These are phyloP conservation scores for Cepaea hortensis DNA, from an alignment of 2,888 invertebrate genomes.

Conservation along the genomic window DNA sequence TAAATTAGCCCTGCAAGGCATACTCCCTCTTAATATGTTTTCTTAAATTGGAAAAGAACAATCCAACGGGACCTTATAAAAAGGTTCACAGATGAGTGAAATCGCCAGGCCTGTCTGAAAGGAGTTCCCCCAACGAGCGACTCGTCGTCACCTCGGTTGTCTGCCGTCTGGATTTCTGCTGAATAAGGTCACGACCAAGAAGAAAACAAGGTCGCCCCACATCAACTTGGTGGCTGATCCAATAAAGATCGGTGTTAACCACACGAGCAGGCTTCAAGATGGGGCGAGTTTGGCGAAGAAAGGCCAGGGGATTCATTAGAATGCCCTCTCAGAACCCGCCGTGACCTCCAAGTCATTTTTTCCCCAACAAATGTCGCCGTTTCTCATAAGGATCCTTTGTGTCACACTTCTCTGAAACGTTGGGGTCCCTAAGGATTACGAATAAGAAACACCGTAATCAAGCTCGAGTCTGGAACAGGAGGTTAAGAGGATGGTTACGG, in stretches of 20 bases:
- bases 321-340: slow-evolving; percentile 30
- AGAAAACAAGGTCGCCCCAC: slow-evolving; percentile 25
- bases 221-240: slow-evolving; percentile 1
- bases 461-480: neutral
- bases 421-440: neutral
- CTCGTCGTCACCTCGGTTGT: slow-evolving; percentile 26
- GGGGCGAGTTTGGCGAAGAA: slow-evolving; percentile 21
- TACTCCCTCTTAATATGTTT: neutral
- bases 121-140: slow-evolving; percentile 16
- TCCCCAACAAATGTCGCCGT: slow-evolving; percentile 5
- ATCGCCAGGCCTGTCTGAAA: neutral
- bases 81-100: slow-evolving; percentile 1
- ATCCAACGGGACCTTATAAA: neutral
- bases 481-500: slow-evolving; percentile 34
- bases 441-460: slow-evolving; percentile 33
- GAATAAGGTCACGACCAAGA: slow-evolving; percentile 33
- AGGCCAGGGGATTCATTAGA: slow-evolving; percentile 30
- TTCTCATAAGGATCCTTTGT: slow-evolving; percentile 24
- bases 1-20: neutral
- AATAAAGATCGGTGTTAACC: slow-evolving; percentile 19
- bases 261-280: slow-evolving; percentile 38
- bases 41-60: neutral
- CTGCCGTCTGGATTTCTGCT: neutral
- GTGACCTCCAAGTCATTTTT: slow-evolving; percentile 18
- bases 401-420: slow-evolving; percentile 3